Percentiles rank a stretch among this genome's conserved stretches.
phyloP scores from a whole-genome alignment of 2,888 invertebrate genomes.

The Leptogaster cylindrica region DNA sequence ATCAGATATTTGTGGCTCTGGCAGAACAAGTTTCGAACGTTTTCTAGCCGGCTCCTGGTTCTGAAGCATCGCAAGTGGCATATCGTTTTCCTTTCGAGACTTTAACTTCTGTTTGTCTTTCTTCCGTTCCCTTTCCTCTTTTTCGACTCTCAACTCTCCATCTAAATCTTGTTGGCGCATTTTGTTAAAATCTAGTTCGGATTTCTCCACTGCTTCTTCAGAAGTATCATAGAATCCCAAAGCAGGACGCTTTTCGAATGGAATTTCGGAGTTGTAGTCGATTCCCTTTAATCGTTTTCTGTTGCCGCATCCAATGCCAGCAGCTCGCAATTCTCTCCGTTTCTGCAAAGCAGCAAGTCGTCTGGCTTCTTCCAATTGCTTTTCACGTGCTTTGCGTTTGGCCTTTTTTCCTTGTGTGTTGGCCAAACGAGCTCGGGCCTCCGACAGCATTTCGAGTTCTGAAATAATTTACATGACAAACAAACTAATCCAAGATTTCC shows the following conservation, averaged over 20 bases:
- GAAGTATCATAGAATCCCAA: constrained; percentile 95
- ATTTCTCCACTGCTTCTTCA: constrained; percentile 84
- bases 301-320: constrained; percentile 77
- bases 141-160: constrained; percentile 87
- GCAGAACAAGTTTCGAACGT: constrained; percentile 93
- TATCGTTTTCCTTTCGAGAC: constrained; percentile 94
- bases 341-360: constrained; percentile 96
- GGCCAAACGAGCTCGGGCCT: constrained; percentile 96
- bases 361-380: constrained; percentile 97
- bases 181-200: constrained; percentile 87
- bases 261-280: constrained; percentile 96
- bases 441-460: constrained; percentile 99
- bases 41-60: constrained; percentile 90
- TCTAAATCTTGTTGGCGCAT: constrained; percentile 92
- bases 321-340: constrained; percentile 94
- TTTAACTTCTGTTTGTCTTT: constrained; percentile 96
- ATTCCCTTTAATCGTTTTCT: constrained; percentile 78
- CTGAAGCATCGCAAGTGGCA: constrained; percentile 86
- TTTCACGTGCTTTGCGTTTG: constrained; percentile 93
- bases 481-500: too few relatives aligned
- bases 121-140: constrained; percentile 90
- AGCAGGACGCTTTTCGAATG: constrained; percentile 94
- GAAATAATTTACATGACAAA: constrained; percentile 46
- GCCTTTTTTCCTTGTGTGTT: constrained; percentile 98
- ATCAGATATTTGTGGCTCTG: constrained; percentile 96